Evolutionary conservation across 1,140 invertebrate species (phyloP), one percentile per base, ranked within the genome.

Genomic region (Bombyx mandarina): DNA sequence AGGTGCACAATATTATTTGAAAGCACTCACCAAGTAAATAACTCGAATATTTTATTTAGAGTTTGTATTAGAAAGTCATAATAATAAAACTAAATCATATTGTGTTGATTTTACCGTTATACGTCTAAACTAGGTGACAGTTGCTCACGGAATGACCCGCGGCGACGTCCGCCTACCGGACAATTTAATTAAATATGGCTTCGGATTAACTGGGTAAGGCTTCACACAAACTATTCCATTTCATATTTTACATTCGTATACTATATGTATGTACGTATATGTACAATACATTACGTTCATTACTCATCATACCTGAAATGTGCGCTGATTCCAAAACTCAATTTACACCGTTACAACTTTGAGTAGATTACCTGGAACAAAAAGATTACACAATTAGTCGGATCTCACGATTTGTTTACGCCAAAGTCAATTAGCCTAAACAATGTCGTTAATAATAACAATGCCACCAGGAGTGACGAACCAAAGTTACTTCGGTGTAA

Each of bases 161-260:
- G 65, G 67, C 77, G 63, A 56, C 71, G 71, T 67, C 69, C 73
- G 75, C 73, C 71, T 69, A 75, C 71, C 60, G 61, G 62, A 79
- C 77, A 87, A 85, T 87, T 87, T 84, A 87, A 87, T 87, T 87
- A 87, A 83, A 77, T 82, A 87, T 61, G 84, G 82, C 80, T 87
- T 87, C 84, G 76, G 84, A 87, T 87, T 87, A 85, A 74, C 77
- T 72, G 59, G 45, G 56, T 84, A 69, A 54, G 84, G 82, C 78
- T 84, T 87, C 83, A 72, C 73, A 75, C 71, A 74, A 73, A 73
- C 75, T 86, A 74, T 80, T 73, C 66, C 60, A 72, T 86, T 86
- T 80, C 81, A 82, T 82, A 77, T 79, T 79, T 77, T 68, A 60
- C 64, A 58, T 42, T 58, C 60, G 57, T 60, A 58, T 60, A 54